Evolutionary conservation across 2,888 invertebrate species (phyloP).

Genomic region (Andrena bicolor): DNA sequence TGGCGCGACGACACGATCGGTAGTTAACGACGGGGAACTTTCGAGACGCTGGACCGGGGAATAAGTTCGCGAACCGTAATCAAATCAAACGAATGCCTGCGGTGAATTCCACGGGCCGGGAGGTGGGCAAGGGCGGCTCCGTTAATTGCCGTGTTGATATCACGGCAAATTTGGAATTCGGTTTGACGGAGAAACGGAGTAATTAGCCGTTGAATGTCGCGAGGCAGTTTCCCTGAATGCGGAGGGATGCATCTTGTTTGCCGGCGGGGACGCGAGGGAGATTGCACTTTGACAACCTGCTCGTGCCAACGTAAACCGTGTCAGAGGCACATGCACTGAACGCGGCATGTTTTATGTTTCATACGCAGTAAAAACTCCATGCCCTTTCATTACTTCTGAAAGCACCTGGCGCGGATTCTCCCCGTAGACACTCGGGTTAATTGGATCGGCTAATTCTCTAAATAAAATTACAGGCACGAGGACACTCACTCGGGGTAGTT

Average conservation of each 20-base stretch:
- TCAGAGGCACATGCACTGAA: neutral
- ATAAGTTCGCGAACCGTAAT: conserved; percentile 24
- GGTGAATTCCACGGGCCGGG: neutral
- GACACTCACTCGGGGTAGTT: neutral
- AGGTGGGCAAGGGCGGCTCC: neutral
- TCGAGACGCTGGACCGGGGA: neutral
- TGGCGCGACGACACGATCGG: neutral
- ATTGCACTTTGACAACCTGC: conserved; percentile 36
- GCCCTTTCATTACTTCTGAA: neutral
- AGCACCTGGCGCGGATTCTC: neutral
- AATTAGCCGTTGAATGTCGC: conserved; percentile 61
- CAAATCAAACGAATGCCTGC: conserved; percentile 25
- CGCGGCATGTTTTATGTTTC: neutral
- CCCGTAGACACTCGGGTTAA: neutral
- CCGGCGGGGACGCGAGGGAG: neutral
- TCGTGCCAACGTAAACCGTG: conserved; percentile 6
- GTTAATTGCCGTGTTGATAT: conserved; percentile 53
- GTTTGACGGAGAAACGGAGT: conserved; percentile 53
- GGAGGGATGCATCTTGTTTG: conserved; percentile 48
- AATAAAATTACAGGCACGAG: neutral
- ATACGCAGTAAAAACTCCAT: neutral
- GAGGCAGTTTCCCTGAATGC: conserved; percentile 46
- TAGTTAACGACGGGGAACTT: neutral
- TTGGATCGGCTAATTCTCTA: conserved; percentile 10
- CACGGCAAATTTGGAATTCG: conserved; percentile 57